Evolutionary conservation across 2,888 invertebrate species (phyloP).

Genomic region (Himalopsyche kuldschensis): DNA sequence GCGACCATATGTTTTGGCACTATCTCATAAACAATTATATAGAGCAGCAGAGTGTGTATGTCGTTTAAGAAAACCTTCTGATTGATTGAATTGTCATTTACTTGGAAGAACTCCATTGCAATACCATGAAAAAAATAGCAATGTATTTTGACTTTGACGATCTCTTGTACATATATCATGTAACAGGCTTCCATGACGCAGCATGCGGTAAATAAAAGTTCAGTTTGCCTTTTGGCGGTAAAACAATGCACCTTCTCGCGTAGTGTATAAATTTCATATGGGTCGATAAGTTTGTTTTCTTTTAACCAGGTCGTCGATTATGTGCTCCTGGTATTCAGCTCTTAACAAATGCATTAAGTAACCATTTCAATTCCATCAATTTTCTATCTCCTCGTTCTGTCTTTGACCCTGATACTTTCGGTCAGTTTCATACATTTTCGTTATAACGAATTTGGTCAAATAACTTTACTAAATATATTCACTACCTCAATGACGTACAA

Average conservation of each 20-base stretch:
- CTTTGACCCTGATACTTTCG: background rate
- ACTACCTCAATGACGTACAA: too few species aligned
- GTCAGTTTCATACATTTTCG: too few species aligned
- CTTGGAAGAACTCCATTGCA: too few species aligned
- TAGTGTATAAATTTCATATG: background rate
- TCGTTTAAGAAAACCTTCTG: too few species aligned
- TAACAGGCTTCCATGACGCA: background rate
- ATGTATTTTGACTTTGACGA: background rate
- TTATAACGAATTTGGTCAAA: too few species aligned
- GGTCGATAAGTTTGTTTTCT: background rate
- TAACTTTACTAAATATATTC: too few species aligned
- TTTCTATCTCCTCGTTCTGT: background rate
- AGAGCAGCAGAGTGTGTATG: too few species aligned
- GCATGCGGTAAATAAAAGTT: slow-evolving; percentile 15
- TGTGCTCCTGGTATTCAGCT: background rate
- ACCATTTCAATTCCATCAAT: background rate
- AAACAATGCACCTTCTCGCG: background rate
- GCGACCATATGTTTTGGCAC: too few species aligned
- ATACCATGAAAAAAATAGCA: too few species aligned
- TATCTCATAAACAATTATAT: too few species aligned
- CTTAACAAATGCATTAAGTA: background rate
- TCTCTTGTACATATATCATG: background rate
- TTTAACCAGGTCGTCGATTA: background rate
- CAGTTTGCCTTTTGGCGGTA: background rate
- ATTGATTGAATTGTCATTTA: too few species aligned